Evolutionary conservation across 2,797 vertebrate species (phyloP).

Genomic region (Otus scops): DNA sequence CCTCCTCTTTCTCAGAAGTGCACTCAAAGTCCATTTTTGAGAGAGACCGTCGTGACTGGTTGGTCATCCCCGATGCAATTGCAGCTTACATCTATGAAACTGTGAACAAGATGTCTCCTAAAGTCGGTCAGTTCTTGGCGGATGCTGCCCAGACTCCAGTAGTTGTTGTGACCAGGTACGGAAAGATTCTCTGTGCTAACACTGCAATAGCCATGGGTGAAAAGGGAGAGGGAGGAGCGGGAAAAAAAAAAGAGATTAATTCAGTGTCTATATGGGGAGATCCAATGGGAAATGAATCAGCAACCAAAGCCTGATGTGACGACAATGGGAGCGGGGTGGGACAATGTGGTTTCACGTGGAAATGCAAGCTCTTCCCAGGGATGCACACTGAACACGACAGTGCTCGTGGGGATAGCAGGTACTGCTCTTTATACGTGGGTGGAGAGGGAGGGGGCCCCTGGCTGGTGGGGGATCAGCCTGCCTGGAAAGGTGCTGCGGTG

Average conservation of each 20-base stretch:
- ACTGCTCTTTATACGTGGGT: background rate
- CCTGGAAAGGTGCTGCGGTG: background rate
- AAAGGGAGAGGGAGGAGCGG: background rate
- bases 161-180: constrained; percentile 56
- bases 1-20: constrained; percentile 43
- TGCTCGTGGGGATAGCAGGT: background rate
- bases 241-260: background rate
- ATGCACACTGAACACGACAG: fast-evolving
- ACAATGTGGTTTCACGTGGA: fast-evolving
- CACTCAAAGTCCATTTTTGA: constrained; percentile 55
- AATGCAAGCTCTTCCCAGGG: background rate
- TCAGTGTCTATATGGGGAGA: background rate
- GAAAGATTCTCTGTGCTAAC: background rate
- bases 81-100: constrained; percentile 1
- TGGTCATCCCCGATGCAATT: constrained; percentile 48
- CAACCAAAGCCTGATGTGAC: background rate
- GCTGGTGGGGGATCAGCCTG: background rate
- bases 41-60: constrained; percentile 53
- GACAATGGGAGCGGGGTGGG: background rate
- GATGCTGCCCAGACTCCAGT: constrained; percentile 40
- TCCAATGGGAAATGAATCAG: background rate
- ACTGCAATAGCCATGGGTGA: background rate
- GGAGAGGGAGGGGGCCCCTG: background rate
- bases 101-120: constrained; percentile 58
- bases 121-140: constrained; percentile 9